Evolutionary conservation across 1,140 invertebrate species (phyloP), one percentile per base, ranked within the genome.

Genomic region (Drosophila bifasciata): DNA sequence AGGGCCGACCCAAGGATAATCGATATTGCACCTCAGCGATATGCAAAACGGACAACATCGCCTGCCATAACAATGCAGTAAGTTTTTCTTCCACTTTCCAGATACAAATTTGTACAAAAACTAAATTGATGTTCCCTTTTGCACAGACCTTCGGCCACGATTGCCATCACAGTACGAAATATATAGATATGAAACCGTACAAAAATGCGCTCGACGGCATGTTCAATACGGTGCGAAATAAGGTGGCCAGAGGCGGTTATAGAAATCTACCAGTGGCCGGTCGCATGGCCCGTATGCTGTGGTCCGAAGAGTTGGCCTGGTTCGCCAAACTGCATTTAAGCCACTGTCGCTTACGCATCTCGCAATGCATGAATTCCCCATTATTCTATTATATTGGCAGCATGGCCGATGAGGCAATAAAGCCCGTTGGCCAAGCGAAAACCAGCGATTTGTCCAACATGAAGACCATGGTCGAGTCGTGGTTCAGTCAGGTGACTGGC

Each of bases 221-320:
- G 0, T 58, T 80, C 1, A 81, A 81, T 45, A 43, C 9, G 0
- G 6, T 80, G 13, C 67, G 78, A 0, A 68, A 73, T 21, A 16
- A 51, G 1, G 77, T 73, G 13, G 77, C 78, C 11, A 46, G 50
- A 2, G 78, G 77, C 2, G 13, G 32, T 0, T 71, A 68, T 28
- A 46, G 28, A 15, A 61, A 69, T 17, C 44, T 81, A 8, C 59
- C 55, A 0, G 6, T 11, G 9, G 79, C 79, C 0, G 79, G 68
- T 4, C 62, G 62, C 11, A 76, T 76, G 62, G 50, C 41, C 0
- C 48, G 2, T 28, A 69, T 80, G 62, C 7, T 4, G n/a, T 80
- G 77, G 79, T 57, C 70, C 17, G 9, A 11, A 0, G 68, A 81
- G 28, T 41, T 81, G 68, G 72, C 58, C 8, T 43, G 44, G 6